phyloP scores from a whole-genome alignment of 2,113 vertebrate species.

The Dipodomys stephensi region DNA sequence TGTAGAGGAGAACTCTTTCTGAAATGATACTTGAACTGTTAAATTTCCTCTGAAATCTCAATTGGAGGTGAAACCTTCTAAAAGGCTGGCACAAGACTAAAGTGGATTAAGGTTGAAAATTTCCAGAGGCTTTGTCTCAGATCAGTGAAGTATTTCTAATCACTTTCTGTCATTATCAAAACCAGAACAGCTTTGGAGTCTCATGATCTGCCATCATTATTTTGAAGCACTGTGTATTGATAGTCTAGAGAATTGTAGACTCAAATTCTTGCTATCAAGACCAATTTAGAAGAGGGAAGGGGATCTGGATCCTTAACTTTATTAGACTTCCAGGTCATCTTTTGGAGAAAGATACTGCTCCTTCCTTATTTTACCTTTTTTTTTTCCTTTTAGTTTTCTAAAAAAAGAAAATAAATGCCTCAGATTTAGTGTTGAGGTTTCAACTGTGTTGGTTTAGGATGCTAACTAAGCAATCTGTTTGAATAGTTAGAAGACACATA shows the following conservation, averaged over 20 bases:
- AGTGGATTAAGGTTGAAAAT: conserved; percentile 72
- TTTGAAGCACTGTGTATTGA: conserved; percentile 40
- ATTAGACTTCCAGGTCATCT: conserved; percentile 2
- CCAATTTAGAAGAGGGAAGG: conserved; percentile 25
- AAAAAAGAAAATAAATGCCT: conserved; percentile 43
- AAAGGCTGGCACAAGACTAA: conserved; percentile 51
- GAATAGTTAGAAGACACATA: conserved; percentile 66
- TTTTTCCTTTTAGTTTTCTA: not conserved
- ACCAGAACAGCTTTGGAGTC: conserved; percentile 20
- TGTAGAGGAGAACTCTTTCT: conserved; percentile 54
- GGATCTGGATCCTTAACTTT: conserved; percentile 3
- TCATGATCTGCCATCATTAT: not conserved
- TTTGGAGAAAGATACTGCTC: conserved; percentile 19
- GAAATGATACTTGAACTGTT: conserved; percentile 70
- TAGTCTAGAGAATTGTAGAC: conserved; percentile 58
- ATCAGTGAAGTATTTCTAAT: conserved; percentile 69
- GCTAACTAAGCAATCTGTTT: not conserved
- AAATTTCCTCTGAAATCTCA: conserved; percentile 71
- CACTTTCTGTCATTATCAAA: conserved; percentile 67
- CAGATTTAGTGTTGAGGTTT: not conserved
- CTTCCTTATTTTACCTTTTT: not conserved
- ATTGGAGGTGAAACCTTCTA: conserved; percentile 61
- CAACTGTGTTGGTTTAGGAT: not conserved
- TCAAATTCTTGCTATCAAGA: conserved; percentile 42
- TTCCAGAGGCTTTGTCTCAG: conserved; percentile 74